A percentile compares a stretch with the other conserved stretches of the same genome.
These are phyloP conservation scores for Pionites leucogaster DNA, from an alignment of 2,113 vertebrate genomes.

Conservation along the genomic window DNA sequence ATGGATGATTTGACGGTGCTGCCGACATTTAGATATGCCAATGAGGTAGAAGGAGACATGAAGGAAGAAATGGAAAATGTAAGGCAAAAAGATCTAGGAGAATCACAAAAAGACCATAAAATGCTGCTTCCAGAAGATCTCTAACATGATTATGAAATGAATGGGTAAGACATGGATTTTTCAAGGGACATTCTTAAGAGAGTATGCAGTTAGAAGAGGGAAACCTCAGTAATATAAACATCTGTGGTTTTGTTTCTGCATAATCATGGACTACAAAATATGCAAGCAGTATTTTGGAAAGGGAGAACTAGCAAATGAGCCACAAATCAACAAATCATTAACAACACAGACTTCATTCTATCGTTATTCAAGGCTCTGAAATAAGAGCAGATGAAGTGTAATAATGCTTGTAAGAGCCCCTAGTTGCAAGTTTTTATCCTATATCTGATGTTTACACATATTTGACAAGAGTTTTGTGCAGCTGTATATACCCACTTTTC, in stretches of 20 bases:
- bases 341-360: constrained; percentile 1
- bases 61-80: neutral
- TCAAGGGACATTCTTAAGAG: neutral
- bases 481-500: neutral
- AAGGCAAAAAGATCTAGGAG: neutral
- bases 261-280: constrained; percentile 39
- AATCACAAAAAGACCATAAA: neutral
- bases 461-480: neutral
- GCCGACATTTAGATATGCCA: neutral
- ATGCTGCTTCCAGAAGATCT: neutral
- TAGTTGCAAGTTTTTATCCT: neutral
- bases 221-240: constrained; percentile 39
- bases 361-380: constrained; percentile 17
- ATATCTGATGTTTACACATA: neutral
- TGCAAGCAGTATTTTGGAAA: constrained; percentile 44
- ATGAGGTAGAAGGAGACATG: neutral
- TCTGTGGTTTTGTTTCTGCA: constrained; percentile 37
- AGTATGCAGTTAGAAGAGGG: neutral
- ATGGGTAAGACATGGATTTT: neutral
- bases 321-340: neutral
- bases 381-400: constrained; percentile 1
- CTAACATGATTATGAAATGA: neutral
- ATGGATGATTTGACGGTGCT: neutral
- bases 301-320: constrained; percentile 29
- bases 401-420: neutral